Conservation (phyloP, 2,113 vertebrate genomes). For the Lycocorax pyrrhopterus region DNA sequence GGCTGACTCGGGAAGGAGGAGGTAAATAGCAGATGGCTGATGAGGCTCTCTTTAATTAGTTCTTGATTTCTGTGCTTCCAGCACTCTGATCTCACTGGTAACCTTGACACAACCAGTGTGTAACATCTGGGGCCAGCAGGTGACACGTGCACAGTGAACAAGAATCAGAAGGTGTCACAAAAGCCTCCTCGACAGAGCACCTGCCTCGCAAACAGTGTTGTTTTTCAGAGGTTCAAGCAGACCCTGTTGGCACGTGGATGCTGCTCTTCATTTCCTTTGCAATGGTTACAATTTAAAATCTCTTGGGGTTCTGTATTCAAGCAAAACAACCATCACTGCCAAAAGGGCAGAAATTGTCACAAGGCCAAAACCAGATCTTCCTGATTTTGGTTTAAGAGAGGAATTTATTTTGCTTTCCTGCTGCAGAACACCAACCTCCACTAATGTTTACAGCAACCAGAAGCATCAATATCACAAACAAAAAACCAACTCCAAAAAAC, state of each 20-base stretch:
- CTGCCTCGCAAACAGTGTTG: neutral
- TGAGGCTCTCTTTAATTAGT: neutral
- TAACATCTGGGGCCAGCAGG: neutral
- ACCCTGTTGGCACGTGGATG: neutral
- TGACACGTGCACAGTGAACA: neutral
- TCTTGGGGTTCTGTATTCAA: neutral
- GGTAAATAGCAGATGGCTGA: conserved; percentile 24
- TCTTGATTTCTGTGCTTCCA: conserved; percentile 1
- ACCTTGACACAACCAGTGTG: neutral
- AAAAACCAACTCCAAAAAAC: neutral
- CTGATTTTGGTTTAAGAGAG: neutral
- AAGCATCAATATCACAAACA: neutral
- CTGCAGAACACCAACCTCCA: neutral
- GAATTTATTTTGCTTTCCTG: neutral
- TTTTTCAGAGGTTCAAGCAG: neutral
- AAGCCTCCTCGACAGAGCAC: neutral
- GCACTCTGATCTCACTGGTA: neutral
- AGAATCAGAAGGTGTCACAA: neutral
- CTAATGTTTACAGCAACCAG: neutral
- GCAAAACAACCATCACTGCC: neutral
- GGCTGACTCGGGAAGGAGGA: neutral
- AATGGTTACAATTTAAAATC: neutral
- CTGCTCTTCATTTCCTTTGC: neutral
- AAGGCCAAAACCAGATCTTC: neutral
- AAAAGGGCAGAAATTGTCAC: neutral